Conservation (phyloP, 92 coral and sea anemone species). For the Pocillopora grandis region DNA sequence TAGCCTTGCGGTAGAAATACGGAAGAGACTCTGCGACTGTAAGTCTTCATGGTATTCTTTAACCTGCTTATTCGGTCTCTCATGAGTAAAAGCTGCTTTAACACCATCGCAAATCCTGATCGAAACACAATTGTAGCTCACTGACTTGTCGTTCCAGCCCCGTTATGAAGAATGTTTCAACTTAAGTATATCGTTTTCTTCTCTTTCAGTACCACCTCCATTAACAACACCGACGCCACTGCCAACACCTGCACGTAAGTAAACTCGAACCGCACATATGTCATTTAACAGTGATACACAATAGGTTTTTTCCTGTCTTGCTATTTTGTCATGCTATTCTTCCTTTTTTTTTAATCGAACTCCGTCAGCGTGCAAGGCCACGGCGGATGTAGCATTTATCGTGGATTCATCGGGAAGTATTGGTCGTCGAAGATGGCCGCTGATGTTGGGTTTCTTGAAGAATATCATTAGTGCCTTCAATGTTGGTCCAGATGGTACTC, state of each 20-base stretch:
- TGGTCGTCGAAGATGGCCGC: conserved; percentile 57
- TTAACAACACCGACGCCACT: conserved; percentile 16
- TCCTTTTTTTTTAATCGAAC: neutral
- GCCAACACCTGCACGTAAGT: conserved; percentile 4
- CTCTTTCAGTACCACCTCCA: too few relatives aligned
- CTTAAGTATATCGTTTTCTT: too few relatives aligned
- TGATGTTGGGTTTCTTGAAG: conserved; percentile 49
- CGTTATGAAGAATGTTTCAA: too few relatives aligned
- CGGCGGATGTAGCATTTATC: conserved; percentile 66
- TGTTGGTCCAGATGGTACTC: conserved; percentile 72
- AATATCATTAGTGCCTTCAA: conserved; percentile 42
- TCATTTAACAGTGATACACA: neutral
- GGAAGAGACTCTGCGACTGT: conserved; percentile 15
- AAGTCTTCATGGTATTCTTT: neutral
- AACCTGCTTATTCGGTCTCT: too few relatives aligned
- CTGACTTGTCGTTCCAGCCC: too few relatives aligned
- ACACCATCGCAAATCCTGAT: too few relatives aligned
- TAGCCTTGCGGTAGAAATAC: neutral
- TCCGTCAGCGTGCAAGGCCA: conserved; percentile 39
- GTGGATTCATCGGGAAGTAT: conserved; percentile 83
- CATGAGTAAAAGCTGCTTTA: too few relatives aligned
- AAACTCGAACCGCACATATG: neutral
- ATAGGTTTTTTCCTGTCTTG: too few relatives aligned
- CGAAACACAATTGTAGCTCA: too few relatives aligned
- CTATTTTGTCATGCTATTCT: neutral